Conservation (phyloP, 2,888 invertebrate species). For the Leuctra nigra region DNA sequence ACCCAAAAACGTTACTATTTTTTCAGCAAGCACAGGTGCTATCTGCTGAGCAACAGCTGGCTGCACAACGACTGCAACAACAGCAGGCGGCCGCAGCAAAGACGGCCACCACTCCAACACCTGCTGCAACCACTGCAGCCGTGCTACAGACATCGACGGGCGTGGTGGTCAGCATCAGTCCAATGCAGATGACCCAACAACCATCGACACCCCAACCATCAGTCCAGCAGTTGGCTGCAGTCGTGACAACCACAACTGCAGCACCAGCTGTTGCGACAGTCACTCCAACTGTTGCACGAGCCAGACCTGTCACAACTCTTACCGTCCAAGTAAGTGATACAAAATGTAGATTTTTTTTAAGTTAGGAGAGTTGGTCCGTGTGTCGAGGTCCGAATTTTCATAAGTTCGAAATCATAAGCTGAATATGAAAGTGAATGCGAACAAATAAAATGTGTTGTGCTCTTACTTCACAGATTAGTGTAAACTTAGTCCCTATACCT, state of each 20-base stretch:
- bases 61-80: constrained; percentile 37
- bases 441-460: no score
- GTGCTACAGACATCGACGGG: neutral
- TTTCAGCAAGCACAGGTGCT: constrained; percentile 30
- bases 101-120: constrained; percentile 30
- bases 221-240: constrained; percentile 18
- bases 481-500: no score
- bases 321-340: constrained; percentile 24
- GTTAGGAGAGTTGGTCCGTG: no score
- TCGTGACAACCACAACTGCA: constrained; percentile 32
- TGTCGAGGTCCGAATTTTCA: no score
- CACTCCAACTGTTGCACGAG: constrained; percentile 16
- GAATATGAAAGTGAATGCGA: no score
- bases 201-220: neutral
- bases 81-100: constrained; percentile 35
- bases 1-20: no score
- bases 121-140: constrained; percentile 21
- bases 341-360: no score
- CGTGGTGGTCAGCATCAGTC: constrained; percentile 14
- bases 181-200: constrained; percentile 8
- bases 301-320: constrained; percentile 26
- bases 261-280: constrained; percentile 25
- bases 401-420: no score
- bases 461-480: no score
- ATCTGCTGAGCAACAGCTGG: constrained; percentile 29